phyloP scores from a whole-genome alignment of 1,140 invertebrate species.

The Centruroides vittatus region DNA sequence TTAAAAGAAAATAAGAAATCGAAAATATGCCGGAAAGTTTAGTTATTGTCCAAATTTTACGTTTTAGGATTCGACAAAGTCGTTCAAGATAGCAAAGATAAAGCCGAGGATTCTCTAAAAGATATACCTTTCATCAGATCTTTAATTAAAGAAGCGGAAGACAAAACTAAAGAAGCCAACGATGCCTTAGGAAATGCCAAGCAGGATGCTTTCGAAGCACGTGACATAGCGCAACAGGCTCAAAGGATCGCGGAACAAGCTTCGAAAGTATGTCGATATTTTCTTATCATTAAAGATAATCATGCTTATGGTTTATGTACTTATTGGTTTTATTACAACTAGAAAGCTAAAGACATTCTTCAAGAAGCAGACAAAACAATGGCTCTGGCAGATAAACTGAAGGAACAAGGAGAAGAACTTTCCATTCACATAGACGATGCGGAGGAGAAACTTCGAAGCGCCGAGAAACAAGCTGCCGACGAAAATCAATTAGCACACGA shows the following conservation, averaged over 20 bases:
- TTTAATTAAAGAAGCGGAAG: slow-evolving; percentile 46
- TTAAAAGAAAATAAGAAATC: not conserved
- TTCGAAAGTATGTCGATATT: slow-evolving; percentile 40
- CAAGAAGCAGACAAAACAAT: slow-evolving; percentile 56
- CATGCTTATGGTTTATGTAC: slow-evolving; percentile 5
- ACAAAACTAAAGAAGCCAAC: slow-evolving; percentile 38
- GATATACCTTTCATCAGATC: slow-evolving; percentile 42
- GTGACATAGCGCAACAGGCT: slow-evolving; percentile 57
- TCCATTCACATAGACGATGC: slow-evolving; percentile 50
- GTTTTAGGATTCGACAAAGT: slow-evolving; percentile 67
- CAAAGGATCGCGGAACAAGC: slow-evolving; percentile 53
- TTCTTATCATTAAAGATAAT: not conserved
- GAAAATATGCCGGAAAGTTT: not conserved
- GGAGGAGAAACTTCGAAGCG: slow-evolving; percentile 45
- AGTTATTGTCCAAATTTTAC: not conserved
- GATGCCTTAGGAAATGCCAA: slow-evolving; percentile 52
- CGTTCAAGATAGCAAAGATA: slow-evolving; percentile 58
- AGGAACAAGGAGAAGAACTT: slow-evolving; percentile 53
- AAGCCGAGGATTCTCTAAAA: slow-evolving; percentile 51
- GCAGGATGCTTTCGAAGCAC: slow-evolving; percentile 56
- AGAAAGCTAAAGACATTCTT: slow-evolving; percentile 57
- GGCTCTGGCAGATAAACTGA: slow-evolving; percentile 50
- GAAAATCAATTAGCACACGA: slow-evolving; percentile 57
- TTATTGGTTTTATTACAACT: slow-evolving; percentile 21
- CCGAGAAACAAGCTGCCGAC: slow-evolving; percentile 52